A percentile compares a stretch with the other conserved stretches of the same genome.
These are phyloP conservation scores for Nothoprocta perdicaria DNA, from an alignment of 2,113 vertebrate species.

Conservation along the genomic window DNA sequence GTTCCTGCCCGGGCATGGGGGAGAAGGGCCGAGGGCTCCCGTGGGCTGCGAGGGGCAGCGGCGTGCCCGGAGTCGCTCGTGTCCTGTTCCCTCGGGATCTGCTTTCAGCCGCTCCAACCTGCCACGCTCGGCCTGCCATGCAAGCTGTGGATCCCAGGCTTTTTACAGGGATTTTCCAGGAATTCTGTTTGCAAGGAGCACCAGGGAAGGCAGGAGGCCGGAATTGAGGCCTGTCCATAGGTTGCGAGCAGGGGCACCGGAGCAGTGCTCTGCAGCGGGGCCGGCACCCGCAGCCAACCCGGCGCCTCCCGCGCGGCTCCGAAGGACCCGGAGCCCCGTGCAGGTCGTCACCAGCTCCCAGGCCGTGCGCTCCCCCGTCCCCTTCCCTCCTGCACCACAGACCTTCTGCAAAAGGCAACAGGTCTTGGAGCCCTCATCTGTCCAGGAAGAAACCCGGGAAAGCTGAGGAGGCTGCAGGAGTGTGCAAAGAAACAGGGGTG, in stretches of 20 bases:
- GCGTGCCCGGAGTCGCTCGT: neutral
- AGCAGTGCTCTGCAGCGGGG: too few species aligned
- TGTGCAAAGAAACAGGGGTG: neutral
- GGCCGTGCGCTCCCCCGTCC: neutral
- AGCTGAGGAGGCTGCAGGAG: neutral
- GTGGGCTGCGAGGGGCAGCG: neutral
- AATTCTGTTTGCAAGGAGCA: neutral
- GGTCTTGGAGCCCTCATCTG: neutral
- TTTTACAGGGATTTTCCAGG: neutral
- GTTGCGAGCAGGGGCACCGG: neutral
- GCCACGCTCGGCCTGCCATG: accelerated
- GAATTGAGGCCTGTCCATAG: neutral
- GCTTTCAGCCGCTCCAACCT: neutral
- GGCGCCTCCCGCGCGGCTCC: neutral
- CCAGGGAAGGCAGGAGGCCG: neutral
- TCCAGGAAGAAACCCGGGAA: neutral
- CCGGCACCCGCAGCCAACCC: too few species aligned
- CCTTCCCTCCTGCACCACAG: accelerated
- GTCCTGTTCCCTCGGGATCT: neutral
- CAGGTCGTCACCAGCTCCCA: neutral
- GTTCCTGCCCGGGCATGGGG: too few species aligned
- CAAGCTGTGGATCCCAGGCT: neutral
- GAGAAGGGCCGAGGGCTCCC: too few species aligned
- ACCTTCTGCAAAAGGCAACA: accelerated
- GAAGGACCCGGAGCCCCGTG: neutral